Conservation (phyloP, 2,797 vertebrate species). For the Anomalospiza imberbis region DNA sequence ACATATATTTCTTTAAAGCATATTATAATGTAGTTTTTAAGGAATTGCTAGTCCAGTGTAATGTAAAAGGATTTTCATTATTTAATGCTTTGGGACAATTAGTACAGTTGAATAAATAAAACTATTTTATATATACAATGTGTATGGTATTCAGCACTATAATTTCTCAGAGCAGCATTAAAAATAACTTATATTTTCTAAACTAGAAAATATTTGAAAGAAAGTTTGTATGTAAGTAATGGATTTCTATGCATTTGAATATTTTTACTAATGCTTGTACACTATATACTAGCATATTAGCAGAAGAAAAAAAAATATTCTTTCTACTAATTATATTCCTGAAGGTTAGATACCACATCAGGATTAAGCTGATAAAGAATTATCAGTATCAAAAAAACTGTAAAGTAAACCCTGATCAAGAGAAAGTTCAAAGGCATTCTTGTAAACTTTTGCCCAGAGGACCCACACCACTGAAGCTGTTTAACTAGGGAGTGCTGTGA, state of each 20-base stretch:
- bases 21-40: background rate
- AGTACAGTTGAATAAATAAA: slow-evolving; percentile 26
- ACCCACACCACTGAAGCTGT: background rate
- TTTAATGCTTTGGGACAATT: slow-evolving; percentile 28
- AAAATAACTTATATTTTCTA: background rate
- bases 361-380: background rate
- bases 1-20: slow-evolving; percentile 53
- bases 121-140: background rate
- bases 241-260: background rate
- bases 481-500: slow-evolving; percentile 11
- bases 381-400: background rate
- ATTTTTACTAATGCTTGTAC: background rate
- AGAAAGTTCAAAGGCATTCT: slow-evolving; percentile 1
- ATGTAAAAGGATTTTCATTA: slow-evolving; percentile 38
- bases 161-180: background rate
- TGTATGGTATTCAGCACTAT: background rate
- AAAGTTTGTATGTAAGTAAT: background rate
- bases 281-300: background rate
- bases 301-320: background rate
- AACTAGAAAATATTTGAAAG: too few species aligned
- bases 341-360: background rate
- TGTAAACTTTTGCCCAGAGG: slow-evolving; percentile 1
- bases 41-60: background rate
- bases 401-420: background rate
- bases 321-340: background rate